These are phyloP conservation scores for Limnephilus auricula DNA, from an alignment of 2,888 invertebrate genomes.

Conservation along the genomic window DNA sequence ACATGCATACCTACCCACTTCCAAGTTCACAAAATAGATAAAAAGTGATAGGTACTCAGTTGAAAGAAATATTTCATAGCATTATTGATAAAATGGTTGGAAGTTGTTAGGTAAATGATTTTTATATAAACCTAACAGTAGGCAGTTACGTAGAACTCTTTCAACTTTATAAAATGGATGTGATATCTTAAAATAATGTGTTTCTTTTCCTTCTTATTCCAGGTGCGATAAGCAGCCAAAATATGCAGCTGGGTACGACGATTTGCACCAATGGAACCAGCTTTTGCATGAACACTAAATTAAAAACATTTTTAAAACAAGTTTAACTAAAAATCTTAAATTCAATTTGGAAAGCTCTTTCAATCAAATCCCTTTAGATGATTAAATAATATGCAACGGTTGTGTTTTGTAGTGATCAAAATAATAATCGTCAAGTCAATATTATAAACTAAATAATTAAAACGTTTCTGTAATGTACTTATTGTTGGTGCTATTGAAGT, in stretches of 20 bases:
- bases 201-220: not conserved
- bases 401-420: not conserved
- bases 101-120: too few relatives aligned
- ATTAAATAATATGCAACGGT: not conserved
- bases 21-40: too few relatives aligned
- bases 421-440: not conserved
- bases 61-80: too few relatives aligned
- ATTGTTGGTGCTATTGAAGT: not conserved
- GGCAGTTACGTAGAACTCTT: too few relatives aligned
- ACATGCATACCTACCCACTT: too few relatives aligned
- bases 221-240: not conserved
- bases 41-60: too few relatives aligned
- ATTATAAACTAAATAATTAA: not conserved
- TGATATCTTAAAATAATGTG: not conserved
- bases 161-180: not conserved
- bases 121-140: too few relatives aligned
- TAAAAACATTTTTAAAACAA: not conserved
- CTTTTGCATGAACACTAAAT: not conserved
- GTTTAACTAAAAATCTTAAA: not conserved
- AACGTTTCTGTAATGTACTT: not conserved
- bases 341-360: not conserved
- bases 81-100: too few relatives aligned
- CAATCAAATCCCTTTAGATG: not conserved
- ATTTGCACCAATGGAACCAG: not conserved
- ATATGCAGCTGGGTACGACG: not conserved